Percentiles rank a stretch among this genome's conserved stretches.
phyloP scores from a whole-genome alignment of 2,888 invertebrate genomes.

The Trichopoda pennipes region DNA sequence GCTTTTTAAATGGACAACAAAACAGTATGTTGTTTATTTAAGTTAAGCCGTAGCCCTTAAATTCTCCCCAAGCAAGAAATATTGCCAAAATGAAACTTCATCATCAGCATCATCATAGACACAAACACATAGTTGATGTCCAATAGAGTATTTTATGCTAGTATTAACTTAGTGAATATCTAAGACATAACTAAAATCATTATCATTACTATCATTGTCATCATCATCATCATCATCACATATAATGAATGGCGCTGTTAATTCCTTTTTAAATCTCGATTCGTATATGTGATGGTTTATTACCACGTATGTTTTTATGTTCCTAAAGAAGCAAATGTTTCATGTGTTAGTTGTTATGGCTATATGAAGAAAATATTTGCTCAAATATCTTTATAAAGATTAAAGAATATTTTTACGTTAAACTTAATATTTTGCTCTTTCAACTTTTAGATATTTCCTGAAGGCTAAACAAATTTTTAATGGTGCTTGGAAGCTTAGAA shows the following conservation, averaged over 20 bases:
- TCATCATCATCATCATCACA: constrained; percentile 38
- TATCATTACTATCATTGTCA: constrained; percentile 10
- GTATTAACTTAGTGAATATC: not conserved
- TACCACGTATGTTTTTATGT: constrained; percentile 30
- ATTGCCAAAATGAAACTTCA: constrained; percentile 39
- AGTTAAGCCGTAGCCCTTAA: constrained; percentile 55
- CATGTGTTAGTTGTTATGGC: not conserved
- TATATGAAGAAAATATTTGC: not conserved
- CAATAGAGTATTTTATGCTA: not conserved
- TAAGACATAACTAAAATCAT: not conserved
- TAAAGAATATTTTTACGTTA: not conserved
- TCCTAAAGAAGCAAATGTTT: constrained; percentile 12
- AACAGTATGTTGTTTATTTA: constrained; percentile 37
- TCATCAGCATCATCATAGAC: constrained; percentile 4
- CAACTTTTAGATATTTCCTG: too few relatives aligned
- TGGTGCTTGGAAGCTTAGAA: too few relatives aligned
- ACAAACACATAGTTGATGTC: not conserved
- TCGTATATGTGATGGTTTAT: constrained; percentile 59
- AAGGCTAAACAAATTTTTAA: too few relatives aligned
- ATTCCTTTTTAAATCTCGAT: constrained; percentile 55
- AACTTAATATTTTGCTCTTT: too few relatives aligned
- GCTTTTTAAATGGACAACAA: constrained; percentile 11
- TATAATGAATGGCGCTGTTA: constrained; percentile 52
- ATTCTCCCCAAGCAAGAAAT: constrained; percentile 34
- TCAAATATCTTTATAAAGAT: not conserved